phyloP scores from a whole-genome alignment of 1,140 invertebrate species.

The Adoxophyes honmai region DNA sequence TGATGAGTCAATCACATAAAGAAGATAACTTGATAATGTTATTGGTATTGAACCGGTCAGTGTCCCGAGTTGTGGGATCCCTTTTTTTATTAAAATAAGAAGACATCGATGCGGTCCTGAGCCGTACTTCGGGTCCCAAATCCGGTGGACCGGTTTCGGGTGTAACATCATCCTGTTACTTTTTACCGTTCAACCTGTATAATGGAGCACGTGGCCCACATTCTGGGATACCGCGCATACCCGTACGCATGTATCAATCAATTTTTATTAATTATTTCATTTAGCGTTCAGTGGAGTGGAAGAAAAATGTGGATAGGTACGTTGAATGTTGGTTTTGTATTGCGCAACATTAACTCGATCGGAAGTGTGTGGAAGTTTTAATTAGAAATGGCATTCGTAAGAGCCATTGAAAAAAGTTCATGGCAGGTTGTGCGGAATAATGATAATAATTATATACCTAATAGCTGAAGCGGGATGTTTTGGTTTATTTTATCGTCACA shows the following conservation, averaged over 20 bases:
- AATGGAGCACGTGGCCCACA: conserved; percentile 25
- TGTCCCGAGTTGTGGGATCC: too few relatives aligned
- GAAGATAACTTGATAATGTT: too few relatives aligned
- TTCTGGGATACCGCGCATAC: conserved; percentile 16
- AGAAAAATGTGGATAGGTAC: conserved; percentile 1
- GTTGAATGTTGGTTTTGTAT: neutral
- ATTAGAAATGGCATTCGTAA: neutral
- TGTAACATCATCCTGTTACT: conserved; percentile 42
- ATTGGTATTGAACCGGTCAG: too few relatives aligned
- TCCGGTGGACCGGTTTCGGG: conserved; percentile 35
- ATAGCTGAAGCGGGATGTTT: too few relatives aligned
- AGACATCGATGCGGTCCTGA: conserved; percentile 24
- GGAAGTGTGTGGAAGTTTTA: neutral
- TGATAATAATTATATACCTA: too few relatives aligned
- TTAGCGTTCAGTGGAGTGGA: neutral
- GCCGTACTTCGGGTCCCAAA: conserved; percentile 32
- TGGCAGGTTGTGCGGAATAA: too few relatives aligned
- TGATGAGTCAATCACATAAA: too few relatives aligned
- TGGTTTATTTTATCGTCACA: too few relatives aligned
- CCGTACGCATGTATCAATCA: conserved; percentile 16
- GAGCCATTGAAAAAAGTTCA: neutral
- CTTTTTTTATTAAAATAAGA: conserved; percentile 5
- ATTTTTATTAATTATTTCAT: conserved; percentile 1
- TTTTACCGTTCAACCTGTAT: conserved; percentile 42
- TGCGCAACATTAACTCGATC: neutral